Base-by-base conservation (phyloP, 2,797 vertebrate genomes). In the Gila robusta region DNA sequence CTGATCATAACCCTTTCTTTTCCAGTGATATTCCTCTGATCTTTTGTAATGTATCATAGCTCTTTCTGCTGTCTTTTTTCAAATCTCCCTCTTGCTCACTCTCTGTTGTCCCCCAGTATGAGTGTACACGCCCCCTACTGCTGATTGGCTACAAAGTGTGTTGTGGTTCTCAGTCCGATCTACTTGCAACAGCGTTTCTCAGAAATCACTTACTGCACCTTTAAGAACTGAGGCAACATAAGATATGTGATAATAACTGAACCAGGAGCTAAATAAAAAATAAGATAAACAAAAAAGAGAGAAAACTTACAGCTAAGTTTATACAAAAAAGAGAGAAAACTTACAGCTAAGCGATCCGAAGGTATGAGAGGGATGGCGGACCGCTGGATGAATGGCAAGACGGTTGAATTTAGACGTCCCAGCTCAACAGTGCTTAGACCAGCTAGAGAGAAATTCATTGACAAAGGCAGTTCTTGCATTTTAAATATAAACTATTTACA, bases 361-460 rank as follows among this genome's bases (percentile, higher is more conserved):
- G 89, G 87, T 35, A 96, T 94, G 52, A 91, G 92, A 0, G 91
- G 70, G 77, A 96, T 91, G 66, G 86, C 71, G 1, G 79, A 77
- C 1, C n/a, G 0, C 2, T 49, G 90, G 73, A 96, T 32, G 79
- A 91, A 94, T 1, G 93, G 5, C 26, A 94, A 78, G 84, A 94
- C 88, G 2, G 91, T 16, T 0, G 70, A 1, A 3, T 90, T 83
- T 47, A 96, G 84, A 85, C 91, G 90, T 17, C 49, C 49, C 73
- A 95, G 74, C 84, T 96, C 93, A 0, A 21, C 3, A 14, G 49
- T 56, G 54, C 88, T 52, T 83, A 96, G 56, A 1, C 92, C 93
- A 79, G 92, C 96, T 96, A 90, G 52, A 74, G 64, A 77, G 19
- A 85, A 10, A 79, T 54, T 66, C 23, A 72, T 35, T 23, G 12